These are phyloP conservation scores for Taenaris catops DNA, from an alignment of 2,888 invertebrate genomes.

Conservation along the genomic window DNA sequence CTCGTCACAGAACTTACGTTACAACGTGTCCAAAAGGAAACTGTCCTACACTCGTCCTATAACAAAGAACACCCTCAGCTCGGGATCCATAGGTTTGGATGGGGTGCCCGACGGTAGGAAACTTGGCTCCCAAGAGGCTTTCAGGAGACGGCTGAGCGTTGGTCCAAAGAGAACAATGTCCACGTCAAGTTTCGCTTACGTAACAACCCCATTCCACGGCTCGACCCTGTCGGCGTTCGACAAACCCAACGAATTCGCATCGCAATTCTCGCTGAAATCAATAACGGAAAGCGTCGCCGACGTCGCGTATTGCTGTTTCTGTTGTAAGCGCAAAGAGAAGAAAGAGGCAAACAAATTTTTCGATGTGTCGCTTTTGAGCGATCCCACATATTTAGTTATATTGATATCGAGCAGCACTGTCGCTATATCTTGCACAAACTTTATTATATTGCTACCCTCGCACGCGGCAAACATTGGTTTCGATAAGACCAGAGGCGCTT, in stretches of 20 bases:
- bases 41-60: conserved; percentile 52
- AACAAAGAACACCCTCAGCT: conserved; percentile 71
- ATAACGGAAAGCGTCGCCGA: conserved; percentile 80
- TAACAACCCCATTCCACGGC: conserved; percentile 91
- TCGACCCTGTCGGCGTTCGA: conserved; percentile 89
- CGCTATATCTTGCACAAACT: conserved; percentile 93
- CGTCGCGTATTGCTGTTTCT: conserved; percentile 62
- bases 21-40: conserved; percentile 56
- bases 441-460: conserved; percentile 89
- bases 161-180: conserved; percentile 84
- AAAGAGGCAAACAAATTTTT: conserved; percentile 82
- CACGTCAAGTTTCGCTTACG: conserved; percentile 90
- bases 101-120: conserved; percentile 71
- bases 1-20: conserved; percentile 35
- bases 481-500: conserved; percentile 84
- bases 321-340: conserved; percentile 53
- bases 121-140: conserved; percentile 55
- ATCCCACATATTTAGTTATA: conserved; percentile 90
- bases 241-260: conserved; percentile 87
- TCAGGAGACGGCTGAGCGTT: conserved; percentile 50
- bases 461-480: conserved; percentile 87
- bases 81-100: conserved; percentile 79
- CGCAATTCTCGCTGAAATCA: conserved; percentile 87
- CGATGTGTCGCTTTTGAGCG: conserved; percentile 84
- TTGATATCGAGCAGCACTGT: conserved; percentile 91